Evolutionary conservation across 2,113 vertebrate species (phyloP), one percentile per base, ranked within the genome.

Genomic region (Oostethus manadensis): DNA sequence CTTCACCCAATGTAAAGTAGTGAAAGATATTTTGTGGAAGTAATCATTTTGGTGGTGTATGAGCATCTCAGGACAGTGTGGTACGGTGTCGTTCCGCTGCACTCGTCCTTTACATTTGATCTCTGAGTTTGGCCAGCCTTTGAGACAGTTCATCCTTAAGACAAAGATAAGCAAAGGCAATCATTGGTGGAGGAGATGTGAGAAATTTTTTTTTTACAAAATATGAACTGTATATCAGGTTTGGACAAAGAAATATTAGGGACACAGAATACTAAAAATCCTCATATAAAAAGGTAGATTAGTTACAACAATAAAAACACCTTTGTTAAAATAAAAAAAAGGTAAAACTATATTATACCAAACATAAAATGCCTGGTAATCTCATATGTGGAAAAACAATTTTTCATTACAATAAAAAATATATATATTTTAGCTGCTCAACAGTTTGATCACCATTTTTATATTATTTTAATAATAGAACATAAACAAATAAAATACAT

Each of bases 131-230:
- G 68, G 96, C 93, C 57, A 98, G 89, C 64, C 95, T 91, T 84
- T 95, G 92, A 9, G 94, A 97, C 56, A 97, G 88, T 77, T 98
- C 94, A 74, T 99, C 97, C 94, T 98, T 50, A 16, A 48, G 57
- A 66, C 1, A 50, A 68, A 20, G 71, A 51, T 54, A n/a, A 70
- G 29, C 11, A 71, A 45, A 48, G 5, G 49, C 11, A 35, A 11
- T 10, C 13, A 57, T 51, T 17, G 59, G 49, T 56, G 33, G 77
- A 33, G 18, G 22, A 9, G 14, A 59, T 23, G 16, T 49, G 3
- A 63, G 46, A 20, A 68, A 8, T 10, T 10, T 38, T 0, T 9
- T 38, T 38, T 38, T 2, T 13, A 14, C 3, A 42, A 42, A 42
- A 42, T 11, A 14, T 42, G 4, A 14, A 42, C 38, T 42, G 10